Conservation (phyloP, 2,888 invertebrate species). For the Acutogordius australiensis region DNA sequence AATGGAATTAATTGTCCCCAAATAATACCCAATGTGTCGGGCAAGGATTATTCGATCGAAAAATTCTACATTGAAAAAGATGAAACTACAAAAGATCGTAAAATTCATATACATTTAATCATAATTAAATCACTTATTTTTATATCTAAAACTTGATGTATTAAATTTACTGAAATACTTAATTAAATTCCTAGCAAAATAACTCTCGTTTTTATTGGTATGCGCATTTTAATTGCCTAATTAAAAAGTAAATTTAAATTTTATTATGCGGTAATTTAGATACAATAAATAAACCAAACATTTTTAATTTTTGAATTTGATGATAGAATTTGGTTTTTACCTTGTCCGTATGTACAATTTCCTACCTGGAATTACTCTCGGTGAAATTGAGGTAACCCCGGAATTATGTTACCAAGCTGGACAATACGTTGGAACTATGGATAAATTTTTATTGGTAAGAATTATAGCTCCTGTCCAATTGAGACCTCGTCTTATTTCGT, state of each 20-base stretch:
- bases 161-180: too few relatives aligned
- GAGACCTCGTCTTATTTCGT: too few relatives aligned
- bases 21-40: constrained; percentile 38
- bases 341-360: constrained; percentile 45
- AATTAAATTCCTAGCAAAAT: too few relatives aligned
- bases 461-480: background rate
- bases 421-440: constrained; percentile 38
- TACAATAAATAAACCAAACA: too few relatives aligned
- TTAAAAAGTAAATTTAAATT: too few relatives aligned
- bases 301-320: too few relatives aligned
- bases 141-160: too few relatives aligned
- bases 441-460: constrained; percentile 36
- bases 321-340: background rate
- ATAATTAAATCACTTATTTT: too few relatives aligned
- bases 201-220: too few relatives aligned
- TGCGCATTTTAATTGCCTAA: too few relatives aligned
- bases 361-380: constrained; percentile 40
- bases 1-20: constrained; percentile 37
- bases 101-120: too few relatives aligned
- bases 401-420: constrained; percentile 42
- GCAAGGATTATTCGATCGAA: constrained; percentile 23
- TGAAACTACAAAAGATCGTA: background rate
- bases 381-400: constrained; percentile 32
- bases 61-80: constrained; percentile 9
- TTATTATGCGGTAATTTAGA: too few relatives aligned